Evolutionary conservation across 1,140 invertebrate genomes (phyloP).

Genomic region (Zaprionus taronus): DNA sequence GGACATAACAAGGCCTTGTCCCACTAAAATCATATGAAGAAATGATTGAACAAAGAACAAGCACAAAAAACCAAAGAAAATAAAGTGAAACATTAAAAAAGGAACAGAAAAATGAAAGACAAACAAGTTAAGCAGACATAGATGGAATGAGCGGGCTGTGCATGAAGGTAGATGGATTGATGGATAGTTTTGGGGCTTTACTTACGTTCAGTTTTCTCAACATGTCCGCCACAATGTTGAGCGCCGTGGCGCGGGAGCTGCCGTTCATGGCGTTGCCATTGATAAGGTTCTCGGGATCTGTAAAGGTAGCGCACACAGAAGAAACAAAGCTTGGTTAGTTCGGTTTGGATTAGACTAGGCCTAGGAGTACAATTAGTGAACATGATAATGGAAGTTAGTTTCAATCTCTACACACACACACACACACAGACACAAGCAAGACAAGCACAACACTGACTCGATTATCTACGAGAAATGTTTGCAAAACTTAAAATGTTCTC

Average conservation of each 20-base stretch:
- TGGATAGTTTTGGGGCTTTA: constrained; percentile 58
- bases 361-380: constrained; percentile 24
- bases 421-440: constrained; percentile 35
- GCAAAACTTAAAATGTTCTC: constrained; percentile 47
- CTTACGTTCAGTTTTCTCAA: constrained; percentile 95
- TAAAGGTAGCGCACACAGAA: constrained; percentile 73
- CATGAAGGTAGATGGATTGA: not conserved
- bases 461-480: constrained; percentile 69
- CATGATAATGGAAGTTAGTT: constrained; percentile 32
- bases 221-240: constrained; percentile 97
- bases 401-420: constrained; percentile 40
- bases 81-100: constrained; percentile 50
- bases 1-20: constrained; percentile 82
- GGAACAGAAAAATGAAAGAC: not conserved
- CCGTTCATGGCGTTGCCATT: constrained; percentile 92
- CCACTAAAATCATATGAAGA: constrained; percentile 79
- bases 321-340: constrained; percentile 58
- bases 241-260: constrained; percentile 93
- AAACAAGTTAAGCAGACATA: not conserved
- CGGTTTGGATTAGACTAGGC: constrained; percentile 49
- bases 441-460: constrained; percentile 40
- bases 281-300: constrained; percentile 85
- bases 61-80: constrained; percentile 44
- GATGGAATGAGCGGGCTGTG: not conserved
- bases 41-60: constrained; percentile 49